Conservation (phyloP, 1,140 invertebrate genomes). For the Drosophila nigrodunni region DNA sequence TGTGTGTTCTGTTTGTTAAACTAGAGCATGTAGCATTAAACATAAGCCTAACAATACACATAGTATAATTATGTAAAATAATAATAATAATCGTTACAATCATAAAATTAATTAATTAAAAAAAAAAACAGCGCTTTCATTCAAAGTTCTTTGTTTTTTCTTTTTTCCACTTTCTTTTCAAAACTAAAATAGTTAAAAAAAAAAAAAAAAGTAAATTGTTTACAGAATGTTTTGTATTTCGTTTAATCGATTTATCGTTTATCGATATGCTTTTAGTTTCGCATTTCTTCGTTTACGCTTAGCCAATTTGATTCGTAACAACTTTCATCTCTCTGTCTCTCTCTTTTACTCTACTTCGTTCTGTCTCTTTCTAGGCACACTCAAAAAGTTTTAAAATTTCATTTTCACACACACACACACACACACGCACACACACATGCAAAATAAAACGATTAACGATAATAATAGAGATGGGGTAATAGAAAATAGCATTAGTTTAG, state of each 20-base stretch:
- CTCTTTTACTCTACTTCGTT: background rate
- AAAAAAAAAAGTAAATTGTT: slow-evolving; percentile 29
- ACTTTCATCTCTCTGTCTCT: background rate
- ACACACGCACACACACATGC: slow-evolving; percentile 8
- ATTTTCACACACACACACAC: slow-evolving; percentile 15
- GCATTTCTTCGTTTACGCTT: slow-evolving; percentile 2
- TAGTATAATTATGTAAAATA: slow-evolving; percentile 35
- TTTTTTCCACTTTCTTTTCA: slow-evolving; percentile 18
- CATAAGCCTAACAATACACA: slow-evolving; percentile 72
- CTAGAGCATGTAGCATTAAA: slow-evolving; percentile 69
- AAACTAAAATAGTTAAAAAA: slow-evolving; percentile 14
- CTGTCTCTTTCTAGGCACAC: slow-evolving; percentile 34
- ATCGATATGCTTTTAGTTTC: slow-evolving; percentile 27
- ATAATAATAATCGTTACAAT: slow-evolving; percentile 54
- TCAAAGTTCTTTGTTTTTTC: slow-evolving; percentile 35
- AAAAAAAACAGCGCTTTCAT: slow-evolving; percentile 46
- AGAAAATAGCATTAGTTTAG: slow-evolving; percentile 11
- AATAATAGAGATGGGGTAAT: slow-evolving; percentile 36
- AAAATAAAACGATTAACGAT: background rate
- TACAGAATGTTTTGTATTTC: slow-evolving; percentile 52
- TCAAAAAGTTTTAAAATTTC: slow-evolving; percentile 13
- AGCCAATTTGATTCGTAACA: slow-evolving; percentile 26
- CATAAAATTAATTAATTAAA: slow-evolving; percentile 25
- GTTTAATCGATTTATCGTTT: slow-evolving; percentile 9
- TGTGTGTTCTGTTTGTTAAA: slow-evolving; percentile 37